Evolutionary conservation across 2,888 invertebrate species (phyloP).

Genomic region (Pocota personata): DNA sequence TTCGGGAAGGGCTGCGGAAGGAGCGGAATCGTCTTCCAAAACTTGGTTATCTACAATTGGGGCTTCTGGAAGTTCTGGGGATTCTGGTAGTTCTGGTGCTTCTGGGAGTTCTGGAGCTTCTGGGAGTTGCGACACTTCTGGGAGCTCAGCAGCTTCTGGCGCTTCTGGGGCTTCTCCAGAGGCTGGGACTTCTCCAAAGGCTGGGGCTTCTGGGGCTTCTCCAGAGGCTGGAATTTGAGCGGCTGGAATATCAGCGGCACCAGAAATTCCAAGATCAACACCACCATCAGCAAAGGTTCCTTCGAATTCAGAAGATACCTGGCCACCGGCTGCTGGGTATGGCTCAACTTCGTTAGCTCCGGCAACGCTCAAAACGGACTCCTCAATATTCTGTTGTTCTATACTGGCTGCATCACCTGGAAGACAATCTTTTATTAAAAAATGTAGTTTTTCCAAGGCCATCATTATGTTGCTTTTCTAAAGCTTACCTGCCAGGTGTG

Average conservation of each 20-base stretch:
- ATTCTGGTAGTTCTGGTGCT: not conserved
- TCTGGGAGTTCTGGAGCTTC: constrained; percentile 20
- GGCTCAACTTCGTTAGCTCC: constrained; percentile 19
- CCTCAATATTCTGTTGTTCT: constrained; percentile 46
- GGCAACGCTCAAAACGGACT: constrained; percentile 27
- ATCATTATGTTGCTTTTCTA: not conserved
- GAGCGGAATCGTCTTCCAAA: constrained; percentile 31
- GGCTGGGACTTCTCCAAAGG: constrained; percentile 24
- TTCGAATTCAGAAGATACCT: constrained; percentile 59
- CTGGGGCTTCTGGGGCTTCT: constrained; percentile 66
- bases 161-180: constrained; percentile 5
- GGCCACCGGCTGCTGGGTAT: constrained; percentile 56
- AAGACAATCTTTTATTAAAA: constrained; percentile 79
- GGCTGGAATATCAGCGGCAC: constrained; percentile 75
- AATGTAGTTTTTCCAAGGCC: not conserved
- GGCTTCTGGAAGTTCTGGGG: constrained; percentile 37
- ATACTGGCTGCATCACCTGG: constrained; percentile 77
- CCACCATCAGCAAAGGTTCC: constrained; percentile 76
- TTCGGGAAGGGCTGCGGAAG: constrained; percentile 28
- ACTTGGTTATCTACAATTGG: constrained; percentile 59
- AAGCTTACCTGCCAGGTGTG: constrained; percentile 80
- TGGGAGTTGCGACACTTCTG: constrained; percentile 13
- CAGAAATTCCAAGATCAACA: constrained; percentile 79
- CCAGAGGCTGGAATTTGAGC: constrained; percentile 74
- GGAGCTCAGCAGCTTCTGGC: constrained; percentile 61